Percentiles rank a stretch among this genome's conserved stretches.
Conservation (phyloP, 2,888 invertebrate genomes). For the Dasypogon diadema region DNA sequence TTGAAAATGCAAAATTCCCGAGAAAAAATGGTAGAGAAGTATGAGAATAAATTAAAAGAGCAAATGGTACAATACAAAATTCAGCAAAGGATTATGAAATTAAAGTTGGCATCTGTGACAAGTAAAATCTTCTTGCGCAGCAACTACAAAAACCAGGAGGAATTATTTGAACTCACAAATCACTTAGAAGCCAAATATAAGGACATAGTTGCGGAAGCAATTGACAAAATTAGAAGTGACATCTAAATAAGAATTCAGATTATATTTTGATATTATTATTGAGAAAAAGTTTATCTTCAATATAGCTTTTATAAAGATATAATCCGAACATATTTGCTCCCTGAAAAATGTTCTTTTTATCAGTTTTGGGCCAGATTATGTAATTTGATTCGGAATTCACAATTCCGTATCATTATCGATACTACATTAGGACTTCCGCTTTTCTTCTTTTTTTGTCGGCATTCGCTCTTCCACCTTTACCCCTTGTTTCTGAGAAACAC, state of each 20-base stretch:
- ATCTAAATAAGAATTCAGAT: slow-evolving; percentile 2
- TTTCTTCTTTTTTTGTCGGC: too few species aligned
- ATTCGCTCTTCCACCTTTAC: too few species aligned
- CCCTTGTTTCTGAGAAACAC: too few species aligned
- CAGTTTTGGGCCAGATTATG: too few species aligned
- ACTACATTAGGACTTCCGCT: too few species aligned
- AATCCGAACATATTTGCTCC: too few species aligned
- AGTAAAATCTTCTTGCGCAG: slow-evolving; percentile 8
- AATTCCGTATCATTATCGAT: too few species aligned
- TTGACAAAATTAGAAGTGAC: background rate
- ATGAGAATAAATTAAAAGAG: slow-evolving; percentile 20
- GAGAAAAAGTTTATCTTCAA: too few species aligned
- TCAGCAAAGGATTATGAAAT: slow-evolving; percentile 6
- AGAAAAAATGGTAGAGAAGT: background rate
- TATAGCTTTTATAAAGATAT: too few species aligned
- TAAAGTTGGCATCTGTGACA: slow-evolving; percentile 14
- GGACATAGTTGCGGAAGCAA: slow-evolving; percentile 47
- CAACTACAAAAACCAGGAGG: slow-evolving; percentile 41
- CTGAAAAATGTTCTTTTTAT: too few species aligned
- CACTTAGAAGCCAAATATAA: slow-evolving; percentile 55
- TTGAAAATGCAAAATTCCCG: slow-evolving; percentile 15
- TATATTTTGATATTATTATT: background rate
- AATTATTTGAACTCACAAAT: slow-evolving; percentile 51
- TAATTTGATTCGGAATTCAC: too few species aligned
- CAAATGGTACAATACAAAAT: background rate